Conservation (phyloP, 2,797 vertebrate species). For the Gallinago stenura region DNA sequence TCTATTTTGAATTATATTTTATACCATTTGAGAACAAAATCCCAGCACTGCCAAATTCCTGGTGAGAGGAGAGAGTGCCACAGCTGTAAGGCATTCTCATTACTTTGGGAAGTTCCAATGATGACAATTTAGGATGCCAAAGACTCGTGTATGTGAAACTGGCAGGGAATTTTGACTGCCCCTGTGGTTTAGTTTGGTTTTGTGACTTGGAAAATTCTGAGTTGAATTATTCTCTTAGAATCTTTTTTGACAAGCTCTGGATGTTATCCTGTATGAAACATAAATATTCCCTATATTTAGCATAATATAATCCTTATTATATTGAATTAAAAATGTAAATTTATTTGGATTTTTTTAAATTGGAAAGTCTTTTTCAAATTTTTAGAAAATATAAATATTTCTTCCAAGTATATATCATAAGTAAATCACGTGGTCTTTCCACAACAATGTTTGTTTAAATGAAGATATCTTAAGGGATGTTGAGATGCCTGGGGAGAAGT, state of each 20-base stretch:
- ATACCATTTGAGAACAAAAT: not conserved
- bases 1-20: slow-evolving; percentile 3
- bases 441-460: not conserved
- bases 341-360: not conserved
- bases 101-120: not conserved
- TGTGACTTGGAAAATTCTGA: not conserved
- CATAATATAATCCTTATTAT: not conserved
- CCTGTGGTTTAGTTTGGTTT: not conserved
- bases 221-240: not conserved
- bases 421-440: not conserved
- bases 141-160: not conserved
- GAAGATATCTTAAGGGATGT: not conserved
- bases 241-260: not conserved
- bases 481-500: not conserved
- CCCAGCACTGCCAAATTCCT: not conserved
- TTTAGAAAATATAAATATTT: not conserved
- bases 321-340: not conserved
- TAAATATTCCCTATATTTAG: not conserved
- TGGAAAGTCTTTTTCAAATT: not conserved
- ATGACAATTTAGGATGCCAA: not conserved
- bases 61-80: not conserved
- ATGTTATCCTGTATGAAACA: not conserved
- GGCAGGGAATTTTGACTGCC: not conserved
- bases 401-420: not conserved
- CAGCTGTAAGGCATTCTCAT: not conserved